phyloP scores from a whole-genome alignment of 2,797 vertebrate species.

The Sylvilagus floridanus region DNA sequence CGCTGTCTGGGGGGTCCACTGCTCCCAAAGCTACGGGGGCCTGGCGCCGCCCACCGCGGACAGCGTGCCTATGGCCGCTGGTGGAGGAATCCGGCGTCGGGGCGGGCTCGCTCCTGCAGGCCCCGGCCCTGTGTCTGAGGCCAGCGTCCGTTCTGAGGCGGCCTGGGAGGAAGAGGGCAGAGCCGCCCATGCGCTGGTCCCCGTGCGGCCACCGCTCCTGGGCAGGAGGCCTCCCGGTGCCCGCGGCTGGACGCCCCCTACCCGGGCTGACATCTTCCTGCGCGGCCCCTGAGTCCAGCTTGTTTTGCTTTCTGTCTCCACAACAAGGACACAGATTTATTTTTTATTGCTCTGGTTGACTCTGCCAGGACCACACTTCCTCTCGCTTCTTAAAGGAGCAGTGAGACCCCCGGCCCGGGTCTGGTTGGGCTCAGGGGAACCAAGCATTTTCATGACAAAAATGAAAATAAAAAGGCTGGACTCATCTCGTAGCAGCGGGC shows the following conservation, averaged over 20 bases:
- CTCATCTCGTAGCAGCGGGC: slow-evolving; percentile 80
- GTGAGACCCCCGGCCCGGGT: not conserved
- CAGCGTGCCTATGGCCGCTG: no score
- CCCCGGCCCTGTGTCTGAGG: slow-evolving; percentile 71
- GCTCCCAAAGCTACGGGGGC: not conserved
- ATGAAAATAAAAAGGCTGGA: slow-evolving; percentile 86
- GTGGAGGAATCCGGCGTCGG: no score
- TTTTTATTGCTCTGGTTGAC: slow-evolving; percentile 84
- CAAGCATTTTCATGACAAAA: slow-evolving; percentile 69
- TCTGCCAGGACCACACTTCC: slow-evolving; percentile 87
- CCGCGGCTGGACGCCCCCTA: slow-evolving; percentile 75
- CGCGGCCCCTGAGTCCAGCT: slow-evolving; percentile 86
- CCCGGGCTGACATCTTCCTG: slow-evolving; percentile 86
- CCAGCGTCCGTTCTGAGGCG: slow-evolving; percentile 77
- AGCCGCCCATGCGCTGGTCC: slow-evolving; percentile 80
- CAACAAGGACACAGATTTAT: slow-evolving; percentile 90
- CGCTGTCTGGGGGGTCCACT: not conserved
- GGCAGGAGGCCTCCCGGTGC: slow-evolving; percentile 84
- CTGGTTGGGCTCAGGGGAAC: not conserved
- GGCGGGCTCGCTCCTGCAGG: not conserved
- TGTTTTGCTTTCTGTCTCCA: slow-evolving; percentile 91
- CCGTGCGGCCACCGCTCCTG: slow-evolving; percentile 79
- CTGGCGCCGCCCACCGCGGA: no score
- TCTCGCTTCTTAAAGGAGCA: slow-evolving; percentile 85
- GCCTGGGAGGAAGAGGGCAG: slow-evolving; percentile 81